Conservation (phyloP, 1,140 invertebrate genomes). For the Tribolium castaneum region DNA sequence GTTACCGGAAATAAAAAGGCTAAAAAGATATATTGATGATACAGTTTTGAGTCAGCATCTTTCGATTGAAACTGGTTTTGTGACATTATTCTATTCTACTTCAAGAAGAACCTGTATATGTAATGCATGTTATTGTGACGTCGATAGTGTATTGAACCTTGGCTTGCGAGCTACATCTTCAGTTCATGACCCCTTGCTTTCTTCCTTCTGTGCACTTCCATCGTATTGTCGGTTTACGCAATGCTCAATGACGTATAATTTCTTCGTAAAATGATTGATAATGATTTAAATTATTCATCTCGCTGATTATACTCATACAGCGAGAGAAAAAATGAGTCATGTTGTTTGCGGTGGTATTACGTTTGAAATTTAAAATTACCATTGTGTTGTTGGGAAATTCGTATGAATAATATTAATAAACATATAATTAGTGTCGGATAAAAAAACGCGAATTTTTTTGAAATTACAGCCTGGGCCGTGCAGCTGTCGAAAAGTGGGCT, state of each 20-base stretch:
- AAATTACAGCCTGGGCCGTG: background rate
- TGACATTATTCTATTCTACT: background rate
- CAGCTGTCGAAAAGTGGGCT: background rate
- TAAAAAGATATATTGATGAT: background rate
- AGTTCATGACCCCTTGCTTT: background rate
- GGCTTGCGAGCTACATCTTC: constrained; percentile 27
- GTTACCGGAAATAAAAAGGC: background rate
- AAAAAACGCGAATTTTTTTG: no score
- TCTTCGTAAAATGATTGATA: background rate
- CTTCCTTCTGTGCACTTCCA: background rate
- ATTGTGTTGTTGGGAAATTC: background rate
- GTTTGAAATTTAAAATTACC: background rate
- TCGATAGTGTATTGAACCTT: constrained; percentile 44
- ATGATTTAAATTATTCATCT: background rate
- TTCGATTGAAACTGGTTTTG: background rate
- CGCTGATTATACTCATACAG: background rate
- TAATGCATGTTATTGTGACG: constrained; percentile 34
- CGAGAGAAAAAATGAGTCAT: background rate
- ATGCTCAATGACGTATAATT: background rate
- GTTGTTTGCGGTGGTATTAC: background rate
- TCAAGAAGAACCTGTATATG: background rate
- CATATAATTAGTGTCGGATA: no score
- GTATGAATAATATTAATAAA: background rate
- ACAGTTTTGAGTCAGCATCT: background rate
- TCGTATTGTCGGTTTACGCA: background rate